Base-by-base conservation (phyloP, 2,888 invertebrate species). In the Calameuta pallipes region DNA sequence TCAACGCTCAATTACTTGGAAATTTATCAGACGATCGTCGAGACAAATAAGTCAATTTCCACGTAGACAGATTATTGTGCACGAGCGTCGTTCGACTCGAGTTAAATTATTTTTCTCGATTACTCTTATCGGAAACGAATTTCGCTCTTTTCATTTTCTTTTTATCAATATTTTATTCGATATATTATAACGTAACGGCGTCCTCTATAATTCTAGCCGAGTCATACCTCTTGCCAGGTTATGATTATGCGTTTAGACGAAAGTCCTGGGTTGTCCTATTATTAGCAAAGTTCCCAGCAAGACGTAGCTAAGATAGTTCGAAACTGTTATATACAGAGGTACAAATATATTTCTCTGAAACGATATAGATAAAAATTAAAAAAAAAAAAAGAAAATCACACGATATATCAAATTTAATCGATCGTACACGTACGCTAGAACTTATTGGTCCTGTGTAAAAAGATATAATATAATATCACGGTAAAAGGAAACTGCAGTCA, bases 251-350 rank as follows among this genome's bases (percentile, higher is more conserved):
- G 56, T 2, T 56, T 56, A 0, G 71, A 84, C 84, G 84, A 83
- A 84, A 82, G 83, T 83, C 56, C 56, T 80, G 75, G 82, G 79
- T 78, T 77, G 84, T 84, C 80, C 83, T 83, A 83, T 83, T 83
- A 82, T 83, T 83, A 83, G 83, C 84, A 71, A 81, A 77, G 75
- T 79, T 84, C 79, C 84, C 74, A 74, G 35, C 74, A 30, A 36
- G 34, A 34, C 11, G 74, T 12, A 37, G 37, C 74, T 36, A 74
- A 34, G 74, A 34, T 35, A n/a, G 74, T 74, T 74, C 11, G 74
- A 31, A 33, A n/a, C 74, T 30, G 35, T 36, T 74, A 11, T 74
- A 34, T 6, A 74, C 23, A 9, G 23, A 56, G 23, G 6, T 6
- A 23, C 9, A 56, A 23, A 56, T 56, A 56, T 56, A 2, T 56